Base-by-base conservation (phyloP, 2,888 invertebrate genomes). In the Acanthosepion lycidas region DNA sequence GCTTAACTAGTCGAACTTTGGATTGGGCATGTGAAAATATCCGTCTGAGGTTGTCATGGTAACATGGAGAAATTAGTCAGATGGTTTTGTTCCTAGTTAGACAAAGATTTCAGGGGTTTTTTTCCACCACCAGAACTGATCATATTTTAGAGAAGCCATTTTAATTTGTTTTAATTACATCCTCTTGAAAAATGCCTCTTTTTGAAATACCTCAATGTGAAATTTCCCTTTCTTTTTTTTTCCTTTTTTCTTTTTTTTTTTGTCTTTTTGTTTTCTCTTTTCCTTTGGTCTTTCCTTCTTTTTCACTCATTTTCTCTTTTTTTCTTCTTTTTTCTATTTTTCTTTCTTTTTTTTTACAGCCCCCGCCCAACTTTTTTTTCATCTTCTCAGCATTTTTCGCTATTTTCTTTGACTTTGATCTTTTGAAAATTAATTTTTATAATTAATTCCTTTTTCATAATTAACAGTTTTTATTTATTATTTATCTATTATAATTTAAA, bases 1-100 rank as follows among this genome's bases (percentile, higher is more conserved):
- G 96, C 96, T 6, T 96, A 95, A 53, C 96, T 96, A 9, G 95
- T 95, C 1, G 96, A 96, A 28, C 95, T 94, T 92, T 96, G 96
- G 0, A 96, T 96, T 94, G 95, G 95, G 93, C 95, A 95, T 6
- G 96, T 96, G 94, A 96, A 96, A 2, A 96, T 96, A 6, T 48
- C n/a, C 92, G 15, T 51, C 91, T 51, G 28, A 49, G 91, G 91
- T 55, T 53, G 78, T n/a, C 78, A 78, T 78, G n/a, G 78, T 78
- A 3, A 78, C 12, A 18, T n/a, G n/a, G n/a, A n/a, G 78, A 78
- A n/a, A 28, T 28, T 78, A 2, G 23, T 20, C 6, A 59, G 20
- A 59, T 3, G 9, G 12, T 8, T 28, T 28, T 78, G 18, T 78
- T 28, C 78, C 9, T 78, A 15, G 78, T 78, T 78, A n/a, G n/a